Evolutionary conservation across 2,797 vertebrate genomes (phyloP).

Genomic region (Mycteria americana): DNA sequence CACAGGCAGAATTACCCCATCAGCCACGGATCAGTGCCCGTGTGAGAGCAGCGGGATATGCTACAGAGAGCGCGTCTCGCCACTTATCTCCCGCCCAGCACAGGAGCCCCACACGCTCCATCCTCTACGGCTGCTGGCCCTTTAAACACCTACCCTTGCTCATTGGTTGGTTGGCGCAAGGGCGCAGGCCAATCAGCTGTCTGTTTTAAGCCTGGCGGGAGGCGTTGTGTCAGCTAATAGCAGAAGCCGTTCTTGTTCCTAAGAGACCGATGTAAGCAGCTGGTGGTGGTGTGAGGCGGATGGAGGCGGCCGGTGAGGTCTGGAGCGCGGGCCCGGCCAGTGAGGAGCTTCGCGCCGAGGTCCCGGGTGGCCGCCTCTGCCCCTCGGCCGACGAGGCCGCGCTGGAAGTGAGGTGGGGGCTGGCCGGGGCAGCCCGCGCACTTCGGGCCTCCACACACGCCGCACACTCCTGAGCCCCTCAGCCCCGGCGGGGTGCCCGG

Average conservation of each 20-base stretch:
- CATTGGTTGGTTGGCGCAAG: neutral
- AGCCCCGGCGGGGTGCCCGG: fast-evolving
- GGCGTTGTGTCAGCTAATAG: neutral
- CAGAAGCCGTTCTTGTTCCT: neutral
- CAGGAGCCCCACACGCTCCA: fast-evolving
- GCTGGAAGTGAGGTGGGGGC: constrained; percentile 58
- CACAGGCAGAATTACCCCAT: fast-evolving
- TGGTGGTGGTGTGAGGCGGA: fast-evolving
- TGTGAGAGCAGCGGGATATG: fast-evolving
- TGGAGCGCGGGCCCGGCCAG: neutral
- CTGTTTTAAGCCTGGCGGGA: neutral
- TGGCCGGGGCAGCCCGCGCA: neutral
- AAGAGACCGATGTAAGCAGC: neutral
- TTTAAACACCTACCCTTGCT: fast-evolving
- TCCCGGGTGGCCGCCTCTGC: fast-evolving
- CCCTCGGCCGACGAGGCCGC: neutral
- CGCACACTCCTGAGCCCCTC: neutral
- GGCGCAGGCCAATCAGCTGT: neutral
- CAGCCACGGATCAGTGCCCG: fast-evolving
- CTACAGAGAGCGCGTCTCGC: fast-evolving
- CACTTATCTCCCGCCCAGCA: fast-evolving
- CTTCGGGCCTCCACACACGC: neutral
- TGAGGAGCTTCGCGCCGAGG: neutral
- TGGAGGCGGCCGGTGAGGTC: neutral
- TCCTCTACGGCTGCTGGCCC: fast-evolving